phyloP scores from a whole-genome alignment of 2,888 invertebrate genomes.

The Brenthis hecate region DNA sequence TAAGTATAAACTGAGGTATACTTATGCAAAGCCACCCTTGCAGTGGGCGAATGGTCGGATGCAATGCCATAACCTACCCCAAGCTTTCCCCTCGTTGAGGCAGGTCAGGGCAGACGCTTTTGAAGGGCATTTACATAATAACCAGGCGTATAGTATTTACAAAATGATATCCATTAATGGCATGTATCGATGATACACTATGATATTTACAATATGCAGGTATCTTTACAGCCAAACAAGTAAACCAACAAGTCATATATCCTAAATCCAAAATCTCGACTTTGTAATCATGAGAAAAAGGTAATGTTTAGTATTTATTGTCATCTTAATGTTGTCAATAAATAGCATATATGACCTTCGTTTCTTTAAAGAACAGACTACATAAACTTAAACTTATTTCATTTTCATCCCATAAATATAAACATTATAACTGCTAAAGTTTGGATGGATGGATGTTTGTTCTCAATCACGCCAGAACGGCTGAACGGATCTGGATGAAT shows the following conservation, averaged over 20 bases:
- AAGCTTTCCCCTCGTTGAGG: conserved; percentile 73
- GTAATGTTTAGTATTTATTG: too few relatives aligned
- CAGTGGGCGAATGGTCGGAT: conserved; percentile 70
- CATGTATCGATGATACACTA: conserved; percentile 27
- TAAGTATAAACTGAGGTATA: conserved; percentile 63
- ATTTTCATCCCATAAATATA: too few relatives aligned
- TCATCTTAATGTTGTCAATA: too few relatives aligned
- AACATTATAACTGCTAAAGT: too few relatives aligned
- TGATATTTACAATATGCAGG: background rate
- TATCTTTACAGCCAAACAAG: background rate
- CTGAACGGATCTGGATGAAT: too few relatives aligned
- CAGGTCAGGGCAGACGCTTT: conserved; percentile 71
- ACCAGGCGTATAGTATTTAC: conserved; percentile 49
- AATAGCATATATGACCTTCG: too few relatives aligned
- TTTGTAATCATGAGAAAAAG: too few relatives aligned
- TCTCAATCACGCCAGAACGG: too few relatives aligned
- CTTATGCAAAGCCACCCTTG: conserved; percentile 75
- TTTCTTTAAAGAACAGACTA: too few relatives aligned
- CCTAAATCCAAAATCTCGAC: background rate
- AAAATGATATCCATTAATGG: conserved; percentile 38
- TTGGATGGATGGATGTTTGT: too few relatives aligned
- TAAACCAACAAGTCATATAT: background rate
- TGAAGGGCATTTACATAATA: conserved; percentile 74
- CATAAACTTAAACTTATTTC: too few relatives aligned
- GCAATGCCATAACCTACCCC: conserved; percentile 78